Evolutionary conservation across 2,113 vertebrate genomes (phyloP), one percentile per base, ranked within the genome.

Genomic region (Tylochromis polylepis): DNA sequence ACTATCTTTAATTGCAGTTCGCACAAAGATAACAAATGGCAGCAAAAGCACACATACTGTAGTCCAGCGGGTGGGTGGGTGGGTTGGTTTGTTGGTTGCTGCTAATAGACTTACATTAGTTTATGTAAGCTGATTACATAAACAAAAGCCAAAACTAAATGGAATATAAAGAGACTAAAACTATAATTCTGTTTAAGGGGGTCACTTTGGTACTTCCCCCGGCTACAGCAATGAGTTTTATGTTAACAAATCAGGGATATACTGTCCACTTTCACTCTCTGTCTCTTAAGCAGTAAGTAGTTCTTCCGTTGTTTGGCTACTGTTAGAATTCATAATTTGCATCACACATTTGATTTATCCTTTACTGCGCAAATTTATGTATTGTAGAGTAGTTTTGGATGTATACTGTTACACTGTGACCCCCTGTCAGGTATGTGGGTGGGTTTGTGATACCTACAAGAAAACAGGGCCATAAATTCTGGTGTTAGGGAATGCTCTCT

Each of bases 391-490:
- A 36, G 18, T 36, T 0, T 1, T 36, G 59, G 36, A 4, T 11
- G 59, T 18, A 62, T 31, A 36, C 3, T 62, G 59, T 36, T 62
- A 62, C 31, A 62, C 59, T 62, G 1, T n/a, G 31, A 62, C 59
- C 59, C 31, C 59, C 18, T 62, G 59, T 36, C 59, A 62, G 59
- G 1, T 36, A 36, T n/a, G 2, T 12, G 60, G 60, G 18, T 36
- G 60, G n/a, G 34, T 18, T n/a, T 38, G 60, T n/a, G 34, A 65
- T 65, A n/a, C 6, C 12, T 65, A 8, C 18, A 65, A 65, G 60
- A 65, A 65, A 65, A 65, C 31, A n/a, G 18, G 31, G 31, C 60
- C 31, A 65, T 65, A 36, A 36, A 65, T 65, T 0, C 0, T 8
- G 60, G 31, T n/a, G 18, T 65, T 36, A n/a, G 31, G 31, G 60